Base-by-base conservation (phyloP, 2,888 invertebrate genomes). In the Anarsia innoxiella region DNA sequence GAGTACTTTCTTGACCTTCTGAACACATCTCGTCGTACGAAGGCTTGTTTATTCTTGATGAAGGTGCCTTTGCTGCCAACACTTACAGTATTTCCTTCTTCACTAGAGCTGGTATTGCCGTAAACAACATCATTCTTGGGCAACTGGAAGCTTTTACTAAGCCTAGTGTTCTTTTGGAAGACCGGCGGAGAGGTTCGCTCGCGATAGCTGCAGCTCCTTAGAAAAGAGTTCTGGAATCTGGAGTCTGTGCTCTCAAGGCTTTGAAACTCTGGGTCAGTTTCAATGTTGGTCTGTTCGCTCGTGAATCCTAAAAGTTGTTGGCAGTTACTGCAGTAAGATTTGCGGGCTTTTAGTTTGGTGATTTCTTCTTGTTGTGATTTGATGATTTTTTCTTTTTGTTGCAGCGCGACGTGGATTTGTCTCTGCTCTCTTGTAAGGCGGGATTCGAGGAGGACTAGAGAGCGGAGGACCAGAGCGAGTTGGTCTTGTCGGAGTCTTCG, bases 371-470 rank as follows among this genome's bases (percentile, higher is more conserved):
- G 88, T 59, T 92, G 93, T 39, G 88, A 85, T 56, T 88, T 88
- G 42, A 92, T 91, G 31, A 91, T 87, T 57, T 88, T 88, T 59
- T 93, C 92, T 61, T 91, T 91, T 59, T 91, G 91, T 42, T 87
- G 86, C 11, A 93, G 79, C 33, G 90, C 87, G 38, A 88, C 87
- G 41, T 88, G 87, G 48, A 93, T 91, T 53, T 88, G 88, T 51
- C 90, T 89, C 60, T 93, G 92, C 64, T 93, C 93, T 60, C 90
- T 89, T 31, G 89, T 87, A 13, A 93, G 77, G 5, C 91, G 85
- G 5, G 91, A 90, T 66, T 93, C 92, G 33, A 93, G 87, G 26
- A 91, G 87, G 26, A 92, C 86, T 39, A 93, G 73, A 2, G 92
- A 91, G 31, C 91, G 85, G 4, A 92, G 78, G 15, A 93, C 90